Base-by-base conservation (phyloP, 2,888 invertebrate genomes). In the Physocephala rufipes region DNA sequence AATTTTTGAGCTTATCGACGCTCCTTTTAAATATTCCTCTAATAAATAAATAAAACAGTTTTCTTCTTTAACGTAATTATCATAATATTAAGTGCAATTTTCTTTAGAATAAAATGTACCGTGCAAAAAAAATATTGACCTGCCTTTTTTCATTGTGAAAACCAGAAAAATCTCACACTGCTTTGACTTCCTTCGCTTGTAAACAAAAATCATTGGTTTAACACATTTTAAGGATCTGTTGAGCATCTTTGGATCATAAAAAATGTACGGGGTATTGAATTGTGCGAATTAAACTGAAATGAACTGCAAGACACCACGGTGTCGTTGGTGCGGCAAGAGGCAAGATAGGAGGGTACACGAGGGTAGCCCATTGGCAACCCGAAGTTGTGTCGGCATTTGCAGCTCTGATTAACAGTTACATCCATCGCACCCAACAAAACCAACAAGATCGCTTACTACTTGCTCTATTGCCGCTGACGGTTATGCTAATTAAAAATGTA, bases 401-500 rank as follows among this genome's bases (percentile, higher is more conserved):
- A 59, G 59, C 55, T 26, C 47, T 59, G 67, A 59, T 59, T 67
- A 59, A 67, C 67, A 28, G 67, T 59, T 59, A 59, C 47, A 67
- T 21, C 15, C 26, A 21, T 36, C 45, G 67, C 59, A 47, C 67
- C 59, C 21, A 49, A 7, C 36, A 9, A n/a, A n/a, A 36, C 36
- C 36, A 36, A 36, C 9, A 36, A 4, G 36, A 4, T 36, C 36
- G 36, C 36, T 7, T 7, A 9, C 36, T 36, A 9, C 36, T n/a
- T n/a, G n/a, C n/a, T n/a, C n/a, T 59, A 58, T 36, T 9, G 36
- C 16, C 2, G 59, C 30, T 30, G 67, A 30, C 53, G 47, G 30
- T 12, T 21, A 28, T 70, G 70, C 58, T 70, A 70, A 70, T 70
- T 70, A 64, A 70, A 70, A 70, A 63, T 70, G 64, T 64, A 70